Evolutionary conservation across 2,797 vertebrate species (phyloP), one percentile per base, ranked within the genome.

Genomic region (Aratinga solstitialis): DNA sequence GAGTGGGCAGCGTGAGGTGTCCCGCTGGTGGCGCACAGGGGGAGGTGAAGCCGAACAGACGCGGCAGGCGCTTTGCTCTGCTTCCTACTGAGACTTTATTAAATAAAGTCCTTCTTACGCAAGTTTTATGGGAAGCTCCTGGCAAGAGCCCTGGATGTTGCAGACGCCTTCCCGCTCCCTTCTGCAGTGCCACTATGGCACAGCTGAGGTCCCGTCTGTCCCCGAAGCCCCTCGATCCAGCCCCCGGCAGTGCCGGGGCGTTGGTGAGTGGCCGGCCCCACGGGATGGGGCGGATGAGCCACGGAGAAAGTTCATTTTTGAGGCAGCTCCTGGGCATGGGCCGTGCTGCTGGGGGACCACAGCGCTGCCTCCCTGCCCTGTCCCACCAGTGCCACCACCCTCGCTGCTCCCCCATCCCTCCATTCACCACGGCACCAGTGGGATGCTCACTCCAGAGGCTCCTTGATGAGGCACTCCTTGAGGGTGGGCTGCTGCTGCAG

Each of bases 381-480:
- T 2, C 53, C 47, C 42, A 17, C 1, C 36, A 12, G 36, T 40
- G 0, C 67, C 67, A 73, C 22, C n/a, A 8, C 42, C 67, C 24
- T 84, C 10, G 3, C 51, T 48, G 17, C 32, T 87, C 22, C n/a
- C 32, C n/a, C 5, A 7, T 34, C 56, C n/a, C n/a, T 58, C 56
- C 56, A 16, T 58, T 34, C 56, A 24, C 56, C 56, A 24, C 1
- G 10, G n/a, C 56, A 34, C n/a, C 56, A 34, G n/a, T 7, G 22
- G 56, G n/a, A 34, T 58, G 56, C 97, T 98, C 95, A 98, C 62
- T 98, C 98, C 92, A 99, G 97, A n/a, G 97, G 94, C 93, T 99
- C 98, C 95, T 98, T 98, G 87, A 99, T 97, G 34, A 99, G 97
- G 83, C 98, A 98, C 94, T 99, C 99, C 95, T 98, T 99, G 58